phyloP scores from a whole-genome alignment of 2,113 vertebrate genomes.

The Pelecanoides urinatrix region DNA sequence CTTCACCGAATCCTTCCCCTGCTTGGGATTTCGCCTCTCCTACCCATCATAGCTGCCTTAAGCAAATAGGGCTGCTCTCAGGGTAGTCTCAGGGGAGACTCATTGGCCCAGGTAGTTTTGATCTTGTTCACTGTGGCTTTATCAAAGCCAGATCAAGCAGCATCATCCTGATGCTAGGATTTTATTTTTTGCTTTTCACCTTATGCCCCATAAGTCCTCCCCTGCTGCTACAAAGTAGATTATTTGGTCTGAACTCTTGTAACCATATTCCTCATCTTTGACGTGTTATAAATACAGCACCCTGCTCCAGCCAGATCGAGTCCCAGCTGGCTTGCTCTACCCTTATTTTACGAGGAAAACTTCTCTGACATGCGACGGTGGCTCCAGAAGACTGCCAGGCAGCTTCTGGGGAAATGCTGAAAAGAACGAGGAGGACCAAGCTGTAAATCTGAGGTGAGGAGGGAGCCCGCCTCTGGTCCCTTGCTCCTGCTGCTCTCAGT shows the following conservation, averaged over 20 bases:
- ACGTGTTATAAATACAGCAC: neutral
- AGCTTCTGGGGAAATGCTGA: neutral
- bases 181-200: neutral
- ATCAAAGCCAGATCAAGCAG: neutral
- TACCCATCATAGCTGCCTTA: neutral
- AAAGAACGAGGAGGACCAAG: neutral
- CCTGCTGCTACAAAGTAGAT: neutral
- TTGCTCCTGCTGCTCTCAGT: neutral
- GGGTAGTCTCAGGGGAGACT: neutral
- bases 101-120: neutral
- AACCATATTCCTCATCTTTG: neutral
- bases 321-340: neutral
- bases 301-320: neutral
- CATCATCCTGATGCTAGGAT: neutral
- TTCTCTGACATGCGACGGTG: neutral
- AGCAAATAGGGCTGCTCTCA: neutral
- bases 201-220: neutral
- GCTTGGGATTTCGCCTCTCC: neutral
- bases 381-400: neutral
- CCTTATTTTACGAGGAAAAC: neutral
- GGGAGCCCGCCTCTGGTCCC: neutral
- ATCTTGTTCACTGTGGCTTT: neutral
- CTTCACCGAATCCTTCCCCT: neutral
- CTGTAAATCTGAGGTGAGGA: neutral
- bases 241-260: neutral